Evolutionary conservation across 2,113 vertebrate species (phyloP).

Genomic region (Anoplopoma fimbria): DNA sequence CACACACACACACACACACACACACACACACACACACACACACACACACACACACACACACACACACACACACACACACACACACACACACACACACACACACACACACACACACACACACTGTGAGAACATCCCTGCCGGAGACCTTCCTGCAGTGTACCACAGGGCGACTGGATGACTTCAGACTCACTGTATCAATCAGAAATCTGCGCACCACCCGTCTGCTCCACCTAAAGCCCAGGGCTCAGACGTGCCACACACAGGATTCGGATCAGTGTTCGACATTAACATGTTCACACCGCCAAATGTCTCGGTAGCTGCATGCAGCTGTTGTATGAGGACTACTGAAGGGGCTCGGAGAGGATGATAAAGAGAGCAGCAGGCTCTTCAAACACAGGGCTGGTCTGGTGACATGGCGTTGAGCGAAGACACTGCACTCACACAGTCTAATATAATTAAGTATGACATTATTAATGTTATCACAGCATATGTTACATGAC

Average conservation of each 20-base stretch:
- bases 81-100: conserved; percentile 52
- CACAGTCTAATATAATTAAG: neutral
- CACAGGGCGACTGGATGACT: conserved; percentile 68
- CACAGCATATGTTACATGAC: neutral
- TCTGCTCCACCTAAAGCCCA: conserved; percentile 60
- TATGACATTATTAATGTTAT: neutral
- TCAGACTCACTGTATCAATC: conserved; percentile 66
- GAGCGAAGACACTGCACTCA: conserved; percentile 1
- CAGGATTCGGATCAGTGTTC: conserved; percentile 57
- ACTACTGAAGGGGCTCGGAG: conserved; percentile 57
- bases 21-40: conserved; percentile 54
- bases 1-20: conserved; percentile 54
- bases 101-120: conserved; percentile 47
- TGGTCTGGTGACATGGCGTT: conserved; percentile 13
- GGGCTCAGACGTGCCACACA: conserved; percentile 72
- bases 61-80: conserved; percentile 48
- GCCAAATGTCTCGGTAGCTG: conserved; percentile 57
- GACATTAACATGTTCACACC: conserved; percentile 55
- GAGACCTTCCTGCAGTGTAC: conserved; percentile 57
- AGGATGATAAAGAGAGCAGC: conserved; percentile 40
- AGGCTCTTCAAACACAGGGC: neutral
- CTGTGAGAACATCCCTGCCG: conserved; percentile 44
- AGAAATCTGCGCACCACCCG: conserved; percentile 47
- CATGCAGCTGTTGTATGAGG: conserved; percentile 68
- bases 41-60: conserved; percentile 54